phyloP scores from a whole-genome alignment of 2,113 vertebrate genomes.

The Phodopus roborovskii region DNA sequence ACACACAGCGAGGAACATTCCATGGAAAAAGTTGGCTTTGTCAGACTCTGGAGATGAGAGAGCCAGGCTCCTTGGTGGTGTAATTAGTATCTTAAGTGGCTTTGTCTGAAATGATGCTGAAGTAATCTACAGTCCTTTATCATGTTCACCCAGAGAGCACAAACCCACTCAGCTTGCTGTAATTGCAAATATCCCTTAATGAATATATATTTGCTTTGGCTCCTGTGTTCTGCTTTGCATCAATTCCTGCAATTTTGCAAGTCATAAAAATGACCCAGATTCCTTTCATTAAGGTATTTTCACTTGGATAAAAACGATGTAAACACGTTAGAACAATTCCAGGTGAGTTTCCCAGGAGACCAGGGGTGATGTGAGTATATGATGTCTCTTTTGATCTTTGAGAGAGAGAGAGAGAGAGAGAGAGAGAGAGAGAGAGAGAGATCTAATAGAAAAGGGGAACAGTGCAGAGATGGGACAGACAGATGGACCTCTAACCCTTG shows the following conservation, averaged over 20 bases:
- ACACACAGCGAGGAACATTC: not conserved
- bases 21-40: not conserved
- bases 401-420: too few relatives aligned
- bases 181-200: conserved; percentile 25
- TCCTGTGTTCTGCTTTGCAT: conserved; percentile 38
- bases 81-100: conserved; percentile 38
- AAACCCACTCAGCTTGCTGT: not conserved
- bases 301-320: not conserved
- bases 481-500: not conserved
- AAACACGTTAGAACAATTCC: not conserved
- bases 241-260: conserved; percentile 48
- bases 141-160: not conserved
- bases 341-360: not conserved
- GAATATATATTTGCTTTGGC: conserved; percentile 53
- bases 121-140: conserved; percentile 35
- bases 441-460: not conserved
- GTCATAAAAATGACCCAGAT: not conserved
- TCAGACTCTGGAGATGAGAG: not conserved
- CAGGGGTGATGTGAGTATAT: too few relatives aligned
- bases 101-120: conserved; percentile 34
- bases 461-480: not conserved
- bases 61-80: not conserved
- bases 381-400: not conserved
- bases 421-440: too few relatives aligned
- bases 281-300: conserved; percentile 18